Evolutionary conservation across 2,797 vertebrate species (phyloP).

Genomic region (Smutsia gigantea): DNA sequence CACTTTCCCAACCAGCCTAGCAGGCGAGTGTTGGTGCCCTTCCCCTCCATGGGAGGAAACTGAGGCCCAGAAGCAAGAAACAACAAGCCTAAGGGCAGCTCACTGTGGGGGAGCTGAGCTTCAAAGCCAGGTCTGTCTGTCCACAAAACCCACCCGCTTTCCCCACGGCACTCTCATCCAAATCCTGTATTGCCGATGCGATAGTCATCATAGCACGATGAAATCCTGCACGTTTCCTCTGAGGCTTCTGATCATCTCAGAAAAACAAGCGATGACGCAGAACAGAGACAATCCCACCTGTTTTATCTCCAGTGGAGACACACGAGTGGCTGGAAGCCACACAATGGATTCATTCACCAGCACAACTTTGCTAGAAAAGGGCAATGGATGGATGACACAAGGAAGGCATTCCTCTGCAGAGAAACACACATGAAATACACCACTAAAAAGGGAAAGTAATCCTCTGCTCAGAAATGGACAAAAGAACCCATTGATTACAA

Average conservation of each 20-base stretch:
- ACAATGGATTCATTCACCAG: conserved; percentile 25
- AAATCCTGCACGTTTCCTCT: not conserved
- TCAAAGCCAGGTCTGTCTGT: not conserved
- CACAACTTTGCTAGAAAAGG: not conserved
- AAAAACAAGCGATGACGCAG: not conserved
- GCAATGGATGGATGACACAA: not conserved
- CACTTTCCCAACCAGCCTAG: not conserved
- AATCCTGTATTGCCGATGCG: rapidly evolving
- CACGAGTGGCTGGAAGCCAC: rapidly evolving
- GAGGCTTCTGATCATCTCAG: not conserved
- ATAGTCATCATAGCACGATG: not conserved
- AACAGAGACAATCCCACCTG: not conserved
- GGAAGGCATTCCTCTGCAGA: not conserved
- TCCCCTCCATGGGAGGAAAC: not conserved
- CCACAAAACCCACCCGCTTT: rapidly evolving
- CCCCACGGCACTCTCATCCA: rapidly evolving
- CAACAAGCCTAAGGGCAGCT: not conserved
- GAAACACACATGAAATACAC: not conserved
- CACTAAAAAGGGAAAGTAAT: conserved; percentile 9
- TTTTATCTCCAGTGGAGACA: not conserved
- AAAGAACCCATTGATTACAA: conserved; percentile 52
- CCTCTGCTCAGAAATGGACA: conserved; percentile 20
- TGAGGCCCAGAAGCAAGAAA: not conserved
- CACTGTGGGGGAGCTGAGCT: not conserved
- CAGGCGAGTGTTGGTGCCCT: not conserved